These are phyloP conservation scores for Sitta carolinensis DNA, from an alignment of 2,797 vertebrate genomes.

Conservation along the genomic window DNA sequence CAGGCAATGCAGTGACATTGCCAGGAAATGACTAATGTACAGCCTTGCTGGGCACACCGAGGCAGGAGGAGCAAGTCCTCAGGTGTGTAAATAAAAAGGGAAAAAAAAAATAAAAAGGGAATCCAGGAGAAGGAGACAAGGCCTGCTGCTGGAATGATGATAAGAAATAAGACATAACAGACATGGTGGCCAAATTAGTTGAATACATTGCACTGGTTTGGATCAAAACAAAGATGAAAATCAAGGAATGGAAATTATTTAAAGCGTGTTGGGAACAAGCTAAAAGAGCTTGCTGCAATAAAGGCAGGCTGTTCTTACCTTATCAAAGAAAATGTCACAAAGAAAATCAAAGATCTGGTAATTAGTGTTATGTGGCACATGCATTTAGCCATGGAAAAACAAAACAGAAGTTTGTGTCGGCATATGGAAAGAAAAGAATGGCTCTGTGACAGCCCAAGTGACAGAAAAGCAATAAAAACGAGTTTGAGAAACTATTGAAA, in stretches of 20 bases:
- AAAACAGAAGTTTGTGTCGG: neutral
- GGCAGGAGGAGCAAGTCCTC: neutral
- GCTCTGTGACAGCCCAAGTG: neutral
- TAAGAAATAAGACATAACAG: neutral
- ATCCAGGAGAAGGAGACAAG: neutral
- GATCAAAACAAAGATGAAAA: neutral
- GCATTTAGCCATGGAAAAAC: neutral
- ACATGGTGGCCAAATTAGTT: neutral
- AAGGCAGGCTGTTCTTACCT: neutral
- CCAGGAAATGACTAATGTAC: neutral
- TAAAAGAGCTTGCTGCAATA: neutral
- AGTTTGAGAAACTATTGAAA: neutral
- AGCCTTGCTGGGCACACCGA: neutral
- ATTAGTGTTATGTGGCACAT: neutral
- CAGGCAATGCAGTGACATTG: neutral
- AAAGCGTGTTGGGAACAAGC: neutral
- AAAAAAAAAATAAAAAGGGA: neutral
- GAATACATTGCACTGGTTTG: neutral
- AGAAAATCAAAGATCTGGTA: neutral
- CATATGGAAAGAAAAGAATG: neutral
- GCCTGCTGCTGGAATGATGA: neutral
- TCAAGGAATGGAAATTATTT: neutral
- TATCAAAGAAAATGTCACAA: neutral
- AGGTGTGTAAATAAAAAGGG: neutral
- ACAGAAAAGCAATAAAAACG: neutral